These are phyloP conservation scores for Corythornis cristatus DNA, from an alignment of 2,113 vertebrate genomes.

Conservation along the genomic window DNA sequence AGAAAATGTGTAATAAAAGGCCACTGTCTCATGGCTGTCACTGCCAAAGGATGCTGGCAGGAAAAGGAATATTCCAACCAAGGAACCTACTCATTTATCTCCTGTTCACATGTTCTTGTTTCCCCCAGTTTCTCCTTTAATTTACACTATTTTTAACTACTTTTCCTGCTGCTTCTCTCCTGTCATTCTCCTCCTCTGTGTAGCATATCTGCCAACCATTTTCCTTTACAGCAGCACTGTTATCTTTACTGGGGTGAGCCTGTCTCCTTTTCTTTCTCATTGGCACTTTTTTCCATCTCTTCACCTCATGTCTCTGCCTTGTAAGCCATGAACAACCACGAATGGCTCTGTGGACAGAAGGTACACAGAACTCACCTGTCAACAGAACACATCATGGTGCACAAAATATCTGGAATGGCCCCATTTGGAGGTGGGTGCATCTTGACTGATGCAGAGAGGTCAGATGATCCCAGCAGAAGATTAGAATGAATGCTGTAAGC, in stretches of 20 bases:
- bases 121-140: neutral
- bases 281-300: neutral
- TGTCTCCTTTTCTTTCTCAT: neutral
- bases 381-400: neutral
- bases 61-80: neutral
- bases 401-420: neutral
- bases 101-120: neutral
- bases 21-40: conserved; percentile 1
- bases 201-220: neutral
- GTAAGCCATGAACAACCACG: neutral
- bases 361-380: neutral
- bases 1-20: neutral
- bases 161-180: neutral
- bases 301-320: neutral
- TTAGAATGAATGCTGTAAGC: neutral
- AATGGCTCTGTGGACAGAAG: neutral
- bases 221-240: neutral
- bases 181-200: neutral
- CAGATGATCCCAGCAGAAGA: neutral
- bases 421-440: neutral
- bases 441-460: neutral
- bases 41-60: conserved; percentile 4
- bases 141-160: neutral
- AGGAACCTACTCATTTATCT: conserved; percentile 10
- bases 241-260: neutral